Evolutionary conservation across 2,797 vertebrate genomes (phyloP), one percentile per base, ranked within the genome.

Genomic region (Parotocinclus haroldoi): DNA sequence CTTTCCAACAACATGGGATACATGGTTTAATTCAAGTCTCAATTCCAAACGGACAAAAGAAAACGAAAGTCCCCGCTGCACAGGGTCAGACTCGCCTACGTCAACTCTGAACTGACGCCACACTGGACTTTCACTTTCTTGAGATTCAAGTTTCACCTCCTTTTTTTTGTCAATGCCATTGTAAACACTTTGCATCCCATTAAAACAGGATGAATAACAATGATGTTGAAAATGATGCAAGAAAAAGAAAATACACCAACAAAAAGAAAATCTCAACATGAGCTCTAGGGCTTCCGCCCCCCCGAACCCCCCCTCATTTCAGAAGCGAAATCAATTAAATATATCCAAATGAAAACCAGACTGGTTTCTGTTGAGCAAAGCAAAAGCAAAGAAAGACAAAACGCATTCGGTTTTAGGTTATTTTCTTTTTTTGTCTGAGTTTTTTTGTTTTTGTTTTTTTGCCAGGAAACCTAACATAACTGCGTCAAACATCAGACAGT

Each of bases 11-110:
- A 86, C 78, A 87, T 85, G 86, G 81, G 87, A 90, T 88, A 89
- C 84, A 90, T 63, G 85, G 83, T 85, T 75, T 66, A 85, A 91
- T 92, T 91, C 88, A 95, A 92, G 90, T 91, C 87, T 91, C 81
- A 88, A 82, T 88, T 92, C 86, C 82, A 78, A 88, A 91, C 87
- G 84, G 74, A 81, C 62, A 73, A 70, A 75, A 71, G 49, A 68
- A 74, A 78, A 83, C 85, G 88, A 85, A 85, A 83, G 88, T 89
- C 85, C 89, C 84, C 81, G 88, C 79, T 77, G 80, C 81, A 79
- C 76, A 75, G 81, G 82, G 79, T 82, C 79, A 84, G 78, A 87
- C 83, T 82, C n/a, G n/a, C n/a, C n/a, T n/a, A n/a, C n/a, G n/a
- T n/a, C n/a, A n/a, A n/a, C n/a, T n/a, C n/a, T 82, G 74, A 84